Conservation (phyloP, 2,113 vertebrate genomes). For the Paramisgurnus dabryanus region DNA sequence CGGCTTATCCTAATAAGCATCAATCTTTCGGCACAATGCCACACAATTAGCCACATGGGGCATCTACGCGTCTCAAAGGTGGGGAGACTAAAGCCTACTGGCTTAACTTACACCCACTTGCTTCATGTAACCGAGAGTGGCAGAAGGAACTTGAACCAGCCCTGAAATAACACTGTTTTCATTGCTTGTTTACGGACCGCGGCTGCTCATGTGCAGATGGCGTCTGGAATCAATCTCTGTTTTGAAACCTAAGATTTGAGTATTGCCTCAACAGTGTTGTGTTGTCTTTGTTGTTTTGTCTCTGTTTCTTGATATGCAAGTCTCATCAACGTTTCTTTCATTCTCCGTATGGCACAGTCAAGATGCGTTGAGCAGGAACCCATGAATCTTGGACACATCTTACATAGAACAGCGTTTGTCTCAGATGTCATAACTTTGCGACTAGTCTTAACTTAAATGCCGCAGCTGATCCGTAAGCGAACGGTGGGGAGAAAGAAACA, state of each 20-base stretch:
- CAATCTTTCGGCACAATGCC: not conserved
- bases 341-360: constrained; percentile 21
- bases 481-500: constrained; percentile 18
- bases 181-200: constrained; percentile 22
- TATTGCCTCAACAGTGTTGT: not conserved
- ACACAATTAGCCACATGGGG: constrained; percentile 20
- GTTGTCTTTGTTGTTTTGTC: not conserved
- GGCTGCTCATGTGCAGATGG: constrained; percentile 28
- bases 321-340: not conserved
- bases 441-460: constrained; percentile 41
- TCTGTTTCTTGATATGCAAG: constrained; percentile 15
- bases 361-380: not conserved
- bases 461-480: constrained; percentile 15
- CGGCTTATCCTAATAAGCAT: constrained; percentile 23
- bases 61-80: not conserved
- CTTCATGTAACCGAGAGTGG: constrained; percentile 5
- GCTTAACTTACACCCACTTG: constrained; percentile 17
- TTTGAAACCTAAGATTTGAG: constrained; percentile 20
- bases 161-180: constrained; percentile 41
- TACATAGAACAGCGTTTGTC: constrained; percentile 16
- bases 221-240: constrained; percentile 40
- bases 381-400: constrained; percentile 22
- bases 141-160: constrained; percentile 26
- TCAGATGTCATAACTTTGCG: constrained; percentile 40
- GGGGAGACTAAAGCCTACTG: constrained; percentile 13